These are phyloP conservation scores for Urophycis tenuis DNA, from an alignment of 2,797 vertebrate genomes.

Conservation along the genomic window DNA sequence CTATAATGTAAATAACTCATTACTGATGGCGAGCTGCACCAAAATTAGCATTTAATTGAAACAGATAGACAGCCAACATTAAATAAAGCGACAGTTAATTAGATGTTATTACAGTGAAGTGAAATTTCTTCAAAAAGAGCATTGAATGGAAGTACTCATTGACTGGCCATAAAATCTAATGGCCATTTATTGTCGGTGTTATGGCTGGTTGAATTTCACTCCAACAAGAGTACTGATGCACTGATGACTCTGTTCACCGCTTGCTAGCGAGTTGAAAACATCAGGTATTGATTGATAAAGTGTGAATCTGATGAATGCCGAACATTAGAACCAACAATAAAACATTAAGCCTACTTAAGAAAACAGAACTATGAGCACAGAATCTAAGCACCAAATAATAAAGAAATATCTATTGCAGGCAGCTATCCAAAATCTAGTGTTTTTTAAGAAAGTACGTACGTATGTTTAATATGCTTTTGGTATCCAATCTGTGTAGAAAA, in stretches of 20 bases:
- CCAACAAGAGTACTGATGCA: neutral
- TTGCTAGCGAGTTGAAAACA: too few relatives aligned
- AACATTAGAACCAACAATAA: neutral
- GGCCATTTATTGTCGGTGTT: neutral
- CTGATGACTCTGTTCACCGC: too few relatives aligned
- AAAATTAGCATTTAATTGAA: neutral
- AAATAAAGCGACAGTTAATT: neutral
- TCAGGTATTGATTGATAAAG: neutral
- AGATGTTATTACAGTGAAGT: neutral
- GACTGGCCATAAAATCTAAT: neutral
- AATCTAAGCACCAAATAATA: neutral
- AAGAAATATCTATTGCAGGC: neutral
- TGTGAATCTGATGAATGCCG: neutral
- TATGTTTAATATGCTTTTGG: neutral
- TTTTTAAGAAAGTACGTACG: neutral
- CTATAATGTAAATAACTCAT: slow-evolving; percentile 1
- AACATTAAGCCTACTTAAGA: neutral
- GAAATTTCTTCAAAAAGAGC: slow-evolving; percentile 1
- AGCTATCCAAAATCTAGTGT: neutral
- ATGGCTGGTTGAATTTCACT: neutral
- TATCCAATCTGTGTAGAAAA: neutral
- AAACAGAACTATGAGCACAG: neutral
- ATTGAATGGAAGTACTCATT: neutral
- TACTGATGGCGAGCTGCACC: neutral
- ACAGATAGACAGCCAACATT: neutral